Evolutionary conservation across 2,797 vertebrate genomes (phyloP), one percentile per base, ranked within the genome.

Genomic region (Hyperoplus immaculatus): DNA sequence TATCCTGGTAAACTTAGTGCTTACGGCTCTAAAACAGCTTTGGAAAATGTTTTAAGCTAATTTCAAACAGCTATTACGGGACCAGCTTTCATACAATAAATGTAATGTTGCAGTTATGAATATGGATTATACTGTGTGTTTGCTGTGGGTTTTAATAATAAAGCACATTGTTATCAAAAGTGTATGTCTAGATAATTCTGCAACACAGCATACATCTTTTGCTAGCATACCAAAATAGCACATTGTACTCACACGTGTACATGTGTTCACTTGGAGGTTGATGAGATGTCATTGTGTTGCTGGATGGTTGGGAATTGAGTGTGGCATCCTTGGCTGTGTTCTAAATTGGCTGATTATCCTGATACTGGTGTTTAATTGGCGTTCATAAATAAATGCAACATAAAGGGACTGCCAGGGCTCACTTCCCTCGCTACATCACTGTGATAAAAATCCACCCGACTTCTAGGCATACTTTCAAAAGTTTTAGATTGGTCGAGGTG

Each of bases 311-410:
- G 54, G 49, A 64, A 62, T 8, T 46, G 45, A 43, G 8, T 7
- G 47, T 18, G 53, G 54, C 60, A 56, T 78, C 36, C 46, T 50
- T 79, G 74, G 77, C 81, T 67, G 43, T 36, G 36, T 54, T 66
- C 65, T 78, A 65, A 8, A 36, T 38, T 12, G 14, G 46, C 57
- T 77, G 59, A 83, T 86, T 84, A 63, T 56, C 55, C 21, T 36
- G 50, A 54, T 41, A 61, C 69, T 62, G 47, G 11, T 75, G 15
- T 85, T 82, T 79, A 89, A 88, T 82, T 86, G 69, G 60, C 62
- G 59, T 86, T 87, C 76, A 88, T 84, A 80, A 81, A 89, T 81
- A 79, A 77, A 88, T 82, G 41, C 43, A 80, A 36, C 42, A 61
- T 16, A 69, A 61, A 77, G 16, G 45, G 56, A 62, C 29, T 18